A percentile compares a stretch with the other conserved stretches of the same genome.
phyloP scores from a whole-genome alignment of 2,113 vertebrate genomes.

The Mesitornis unicolor region DNA sequence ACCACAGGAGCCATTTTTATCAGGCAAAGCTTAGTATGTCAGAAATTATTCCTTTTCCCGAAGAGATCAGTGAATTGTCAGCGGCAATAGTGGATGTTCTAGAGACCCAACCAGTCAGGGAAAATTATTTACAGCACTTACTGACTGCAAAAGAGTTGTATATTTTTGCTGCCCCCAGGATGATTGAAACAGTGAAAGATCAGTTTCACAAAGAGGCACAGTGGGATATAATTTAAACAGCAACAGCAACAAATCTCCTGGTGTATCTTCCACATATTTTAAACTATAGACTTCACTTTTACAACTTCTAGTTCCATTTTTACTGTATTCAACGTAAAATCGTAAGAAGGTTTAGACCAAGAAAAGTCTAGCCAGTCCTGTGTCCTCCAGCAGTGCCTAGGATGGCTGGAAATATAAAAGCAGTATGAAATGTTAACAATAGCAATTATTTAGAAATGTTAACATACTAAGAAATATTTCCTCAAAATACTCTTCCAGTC shows the following conservation, averaged over 20 bases:
- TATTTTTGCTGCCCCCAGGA: neutral
- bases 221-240: neutral
- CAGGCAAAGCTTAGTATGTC: neutral
- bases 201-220: neutral
- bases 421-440: neutral
- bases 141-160: neutral
- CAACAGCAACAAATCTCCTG: neutral
- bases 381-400: neutral
- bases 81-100: neutral
- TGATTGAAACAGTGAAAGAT: neutral
- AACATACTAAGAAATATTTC: neutral
- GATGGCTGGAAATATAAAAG: neutral
- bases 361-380: neutral
- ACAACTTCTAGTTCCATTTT: neutral
- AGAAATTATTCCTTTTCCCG: slow-evolving; percentile 20
- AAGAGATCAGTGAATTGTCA: slow-evolving; percentile 19
- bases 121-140: slow-evolving; percentile 35
- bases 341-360: neutral
- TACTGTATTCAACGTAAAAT: neutral
- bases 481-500: neutral
- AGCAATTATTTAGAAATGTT: neutral
- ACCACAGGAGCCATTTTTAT: neutral
- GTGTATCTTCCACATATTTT: neutral
- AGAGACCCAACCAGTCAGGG: neutral
- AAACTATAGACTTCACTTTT: neutral